Evolutionary conservation across 2,797 vertebrate species (phyloP).

Genomic region (Novumbra hubbsi): DNA sequence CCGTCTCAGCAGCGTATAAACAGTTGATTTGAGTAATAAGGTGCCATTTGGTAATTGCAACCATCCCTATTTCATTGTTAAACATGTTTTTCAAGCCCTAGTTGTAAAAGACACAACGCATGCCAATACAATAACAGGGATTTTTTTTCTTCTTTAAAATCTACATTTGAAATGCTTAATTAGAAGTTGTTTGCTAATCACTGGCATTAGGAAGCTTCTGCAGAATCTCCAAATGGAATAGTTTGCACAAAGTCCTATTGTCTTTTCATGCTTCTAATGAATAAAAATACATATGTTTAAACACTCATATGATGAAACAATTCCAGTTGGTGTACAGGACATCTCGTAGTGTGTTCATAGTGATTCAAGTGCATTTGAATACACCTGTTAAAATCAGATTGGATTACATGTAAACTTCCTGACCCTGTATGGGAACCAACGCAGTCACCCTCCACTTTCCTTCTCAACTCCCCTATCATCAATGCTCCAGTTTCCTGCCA

Average conservation of each 20-base stretch:
- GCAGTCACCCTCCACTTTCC: neutral
- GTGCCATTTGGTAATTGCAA: neutral
- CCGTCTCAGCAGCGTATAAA: too few relatives aligned
- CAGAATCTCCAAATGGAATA: constrained; percentile 33
- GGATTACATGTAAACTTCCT: too few relatives aligned
- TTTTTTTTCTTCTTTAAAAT: neutral
- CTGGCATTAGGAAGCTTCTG: constrained; percentile 18
- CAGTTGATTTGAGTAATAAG: neutral
- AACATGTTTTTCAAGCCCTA: neutral
- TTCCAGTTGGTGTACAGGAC: neutral
- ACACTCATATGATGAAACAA: too few relatives aligned
- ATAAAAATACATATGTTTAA: neutral
- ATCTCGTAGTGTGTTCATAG: neutral
- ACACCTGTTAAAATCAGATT: too few relatives aligned
- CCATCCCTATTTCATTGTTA: neutral
- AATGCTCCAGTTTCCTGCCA: constrained; percentile 16
- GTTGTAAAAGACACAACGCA: neutral
- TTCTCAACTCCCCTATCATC: neutral
- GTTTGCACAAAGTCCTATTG: constrained; percentile 15
- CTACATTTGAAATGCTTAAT: constrained; percentile 42
- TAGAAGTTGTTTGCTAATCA: constrained; percentile 53
- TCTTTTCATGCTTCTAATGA: neutral
- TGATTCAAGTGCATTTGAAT: too few relatives aligned
- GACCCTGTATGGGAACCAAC: neutral
- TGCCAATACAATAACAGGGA: neutral